Conservation (phyloP, 30 jellyfish, hydroid and myxozoan species). For the Sanderia malayensis region DNA sequence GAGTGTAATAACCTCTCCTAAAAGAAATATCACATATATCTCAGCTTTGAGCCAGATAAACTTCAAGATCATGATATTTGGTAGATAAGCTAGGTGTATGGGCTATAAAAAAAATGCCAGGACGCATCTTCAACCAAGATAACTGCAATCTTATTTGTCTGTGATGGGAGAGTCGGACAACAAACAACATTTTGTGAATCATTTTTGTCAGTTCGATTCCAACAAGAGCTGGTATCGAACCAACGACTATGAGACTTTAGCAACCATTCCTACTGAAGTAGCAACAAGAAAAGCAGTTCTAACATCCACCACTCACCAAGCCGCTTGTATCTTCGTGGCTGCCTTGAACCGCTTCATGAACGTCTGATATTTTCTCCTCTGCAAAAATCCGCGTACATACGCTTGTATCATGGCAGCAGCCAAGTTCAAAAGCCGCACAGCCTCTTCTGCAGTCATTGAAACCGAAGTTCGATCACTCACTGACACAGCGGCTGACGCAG, state of each 20-base stretch:
- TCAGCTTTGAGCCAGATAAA: not conserved
- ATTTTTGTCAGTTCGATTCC: too few relatives aligned
- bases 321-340: constrained; percentile 87
- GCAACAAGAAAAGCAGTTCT: too few relatives aligned
- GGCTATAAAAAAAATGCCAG: not conserved
- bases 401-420: constrained; percentile 95
- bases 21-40: not conserved
- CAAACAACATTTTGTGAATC: too few relatives aligned
- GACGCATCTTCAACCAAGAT: not conserved
- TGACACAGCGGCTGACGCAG: not conserved
- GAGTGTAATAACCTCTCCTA: constrained; percentile 82
- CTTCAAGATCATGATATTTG: too few relatives aligned
- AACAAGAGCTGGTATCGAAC: too few relatives aligned
- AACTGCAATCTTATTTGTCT: not conserved
- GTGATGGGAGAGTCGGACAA: not conserved
- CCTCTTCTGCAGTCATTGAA: constrained; percentile 90
- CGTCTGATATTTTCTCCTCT: constrained; percentile 51
- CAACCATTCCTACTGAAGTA: too few relatives aligned
- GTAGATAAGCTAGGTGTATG: too few relatives aligned
- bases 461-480: constrained; percentile 15
- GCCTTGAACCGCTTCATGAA: constrained; percentile 59
- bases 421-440: constrained; percentile 64
- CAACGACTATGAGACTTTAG: too few relatives aligned
- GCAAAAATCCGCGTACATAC: constrained; percentile 67
- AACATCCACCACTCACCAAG: too few relatives aligned